These are phyloP conservation scores for Cherax destructor DNA, from an alignment of 1,140 invertebrate genomes.

Conservation along the genomic window DNA sequence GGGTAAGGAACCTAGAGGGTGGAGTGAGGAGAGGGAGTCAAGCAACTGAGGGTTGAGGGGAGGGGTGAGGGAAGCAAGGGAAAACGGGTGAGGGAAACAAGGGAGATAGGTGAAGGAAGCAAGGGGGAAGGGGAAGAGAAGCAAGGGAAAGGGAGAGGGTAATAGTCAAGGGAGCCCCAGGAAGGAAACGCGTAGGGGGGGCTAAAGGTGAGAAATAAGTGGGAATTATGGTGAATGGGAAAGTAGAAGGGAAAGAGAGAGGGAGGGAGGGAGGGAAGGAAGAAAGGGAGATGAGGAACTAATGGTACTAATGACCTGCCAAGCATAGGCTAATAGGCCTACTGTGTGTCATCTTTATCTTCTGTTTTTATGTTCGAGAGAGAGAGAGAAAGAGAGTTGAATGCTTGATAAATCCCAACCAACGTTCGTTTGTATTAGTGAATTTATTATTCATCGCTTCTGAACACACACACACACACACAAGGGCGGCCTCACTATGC, in stretches of 20 bases:
- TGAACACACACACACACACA: too few relatives aligned
- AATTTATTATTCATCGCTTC: too few relatives aligned
- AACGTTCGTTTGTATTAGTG: too few relatives aligned
- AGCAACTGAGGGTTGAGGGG: too few relatives aligned
- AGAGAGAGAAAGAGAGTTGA: background rate
- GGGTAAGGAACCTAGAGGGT: background rate
- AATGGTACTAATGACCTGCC: background rate
- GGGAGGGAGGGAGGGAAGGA: constrained; percentile 25
- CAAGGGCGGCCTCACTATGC: too few relatives aligned
- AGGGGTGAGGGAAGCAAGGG: too few relatives aligned
- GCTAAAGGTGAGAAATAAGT: background rate
- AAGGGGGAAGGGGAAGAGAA: background rate
- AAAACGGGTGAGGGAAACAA: background rate
- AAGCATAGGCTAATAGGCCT: too few relatives aligned
- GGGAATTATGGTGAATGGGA: background rate
- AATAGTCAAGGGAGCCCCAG: background rate
- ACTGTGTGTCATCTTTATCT: too few relatives aligned
- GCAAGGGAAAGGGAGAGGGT: background rate
- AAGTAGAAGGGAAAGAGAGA: constrained; percentile 4
- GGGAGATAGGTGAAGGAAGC: background rate
- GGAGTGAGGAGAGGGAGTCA: too few relatives aligned
- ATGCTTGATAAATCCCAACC: too few relatives aligned
- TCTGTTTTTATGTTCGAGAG: too few relatives aligned
- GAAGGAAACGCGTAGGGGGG: background rate
- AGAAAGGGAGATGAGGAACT: background rate